Evolutionary conservation across 2,888 invertebrate genomes (phyloP), one percentile per base, ranked within the genome.

Genomic region (Heliconius ethilla): DNA sequence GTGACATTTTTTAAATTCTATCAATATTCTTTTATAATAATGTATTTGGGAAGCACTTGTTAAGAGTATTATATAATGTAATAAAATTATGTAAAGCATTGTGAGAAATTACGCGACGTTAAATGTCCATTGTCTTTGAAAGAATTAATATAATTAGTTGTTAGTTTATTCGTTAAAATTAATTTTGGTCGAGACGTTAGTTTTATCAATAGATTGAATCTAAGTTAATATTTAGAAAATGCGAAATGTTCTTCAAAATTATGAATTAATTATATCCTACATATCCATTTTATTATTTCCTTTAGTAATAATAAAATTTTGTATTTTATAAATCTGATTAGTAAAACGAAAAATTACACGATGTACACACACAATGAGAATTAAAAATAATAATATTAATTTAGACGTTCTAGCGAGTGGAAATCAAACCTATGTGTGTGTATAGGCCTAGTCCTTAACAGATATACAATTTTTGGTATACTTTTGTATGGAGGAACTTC

Each of bases 41-140:
- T 9, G 25, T 25, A 3, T 40, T 69, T 69, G 40, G 40, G 69
- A 40, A 69, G 40, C 25, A 25, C 40, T 25, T 25, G 40, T 25
- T 40, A 40, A 69, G 40, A 69, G n/a, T 45, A 69, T 45, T 69
- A 69, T 69, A 25, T 69, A 45, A 69, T 25, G 25, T 69, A 40
- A 67, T 40, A 13, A 69, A 69, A 69, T 69, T 11, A 69, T 40
- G 18, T 40, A 69, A 69, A 69, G 15, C 15, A 9, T 3, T 69
- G 40, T 69, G 69, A 69, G 69, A 69, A 69, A 25, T 40, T 7
- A 40, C 40, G n/a, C 67, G n/a, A 13, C 67, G n/a, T 37, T 13
- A 7, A 37, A 45, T n/a, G 1, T 27, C 40, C 25, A 69, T 69
- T 69, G 40, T 69, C 15, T 25, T 45, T 2, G 6, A 40, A 67